phyloP scores from a whole-genome alignment of 2,113 vertebrate species.

The Pteropus alecto region DNA sequence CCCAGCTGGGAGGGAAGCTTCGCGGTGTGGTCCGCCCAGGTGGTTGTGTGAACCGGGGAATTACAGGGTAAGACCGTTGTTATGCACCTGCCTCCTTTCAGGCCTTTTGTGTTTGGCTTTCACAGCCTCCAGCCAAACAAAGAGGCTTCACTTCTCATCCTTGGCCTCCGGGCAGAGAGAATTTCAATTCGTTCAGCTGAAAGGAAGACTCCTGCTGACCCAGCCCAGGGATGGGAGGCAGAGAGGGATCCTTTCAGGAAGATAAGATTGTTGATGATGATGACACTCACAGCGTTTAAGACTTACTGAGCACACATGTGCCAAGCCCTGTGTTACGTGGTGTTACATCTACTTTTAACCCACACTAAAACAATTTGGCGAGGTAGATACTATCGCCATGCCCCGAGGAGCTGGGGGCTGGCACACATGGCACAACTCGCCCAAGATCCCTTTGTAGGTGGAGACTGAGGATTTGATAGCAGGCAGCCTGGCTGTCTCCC shows the following conservation, averaged over 20 bases:
- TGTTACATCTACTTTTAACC: neutral
- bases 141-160: neutral
- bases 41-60: neutral
- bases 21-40: neutral
- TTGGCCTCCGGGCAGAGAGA: neutral
- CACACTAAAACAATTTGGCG: neutral
- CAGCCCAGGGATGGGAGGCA: neutral
- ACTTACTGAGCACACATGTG: neutral
- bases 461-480: neutral
- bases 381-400: rapidly evolving
- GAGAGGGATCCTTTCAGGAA: neutral
- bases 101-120: neutral
- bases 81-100: neutral
- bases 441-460: rapidly evolving
- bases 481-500: neutral
- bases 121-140: slow-evolving; percentile 2
- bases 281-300: neutral
- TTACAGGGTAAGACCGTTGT: neutral
- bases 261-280: too few relatives aligned
- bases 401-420: neutral
- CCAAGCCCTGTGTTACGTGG: neutral
- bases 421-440: neutral
- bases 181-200: neutral
- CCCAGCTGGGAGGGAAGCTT: neutral
- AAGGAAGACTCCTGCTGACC: neutral